Evolutionary conservation across 2,888 invertebrate genomes (phyloP).

Genomic region (Nomada ferruginata): DNA sequence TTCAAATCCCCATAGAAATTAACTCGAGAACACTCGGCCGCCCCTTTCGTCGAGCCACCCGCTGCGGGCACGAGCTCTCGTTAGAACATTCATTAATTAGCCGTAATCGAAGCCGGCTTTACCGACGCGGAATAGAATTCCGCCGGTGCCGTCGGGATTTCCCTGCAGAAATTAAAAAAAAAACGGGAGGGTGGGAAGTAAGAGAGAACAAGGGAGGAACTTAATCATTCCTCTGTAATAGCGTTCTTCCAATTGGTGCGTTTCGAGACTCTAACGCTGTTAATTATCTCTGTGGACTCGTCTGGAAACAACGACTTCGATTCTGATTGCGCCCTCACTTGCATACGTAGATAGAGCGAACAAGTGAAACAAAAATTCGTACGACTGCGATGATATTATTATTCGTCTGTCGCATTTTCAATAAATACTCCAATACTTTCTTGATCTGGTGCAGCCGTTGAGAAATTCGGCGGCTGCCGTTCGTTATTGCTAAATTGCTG

Average conservation of each 20-base stretch:
- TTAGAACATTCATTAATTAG: constrained; percentile 72
- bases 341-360: background rate
- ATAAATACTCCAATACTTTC: background rate
- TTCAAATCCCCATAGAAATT: constrained; percentile 73
- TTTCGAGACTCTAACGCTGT: constrained; percentile 47
- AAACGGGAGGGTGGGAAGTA: background rate
- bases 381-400: background rate
- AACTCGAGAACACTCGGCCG: constrained; percentile 72
- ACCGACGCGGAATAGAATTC: constrained; percentile 70
- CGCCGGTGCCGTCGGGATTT: constrained; percentile 53
- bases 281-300: constrained; percentile 65
- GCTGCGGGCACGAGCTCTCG: constrained; percentile 69
- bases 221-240: constrained; percentile 47
- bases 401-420: background rate
- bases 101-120: constrained; percentile 68
- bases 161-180: constrained; percentile 47
- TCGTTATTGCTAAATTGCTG: background rate
- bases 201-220: constrained; percentile 15
- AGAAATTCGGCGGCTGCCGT: background rate
- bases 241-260: constrained; percentile 50
- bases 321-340: constrained; percentile 26
- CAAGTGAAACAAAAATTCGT: constrained; percentile 21
- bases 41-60: constrained; percentile 64
- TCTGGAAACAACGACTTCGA: constrained; percentile 56
- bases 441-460: background rate